Evolutionary conservation across 2,113 vertebrate species (phyloP).

Genomic region (Corapipo altera): DNA sequence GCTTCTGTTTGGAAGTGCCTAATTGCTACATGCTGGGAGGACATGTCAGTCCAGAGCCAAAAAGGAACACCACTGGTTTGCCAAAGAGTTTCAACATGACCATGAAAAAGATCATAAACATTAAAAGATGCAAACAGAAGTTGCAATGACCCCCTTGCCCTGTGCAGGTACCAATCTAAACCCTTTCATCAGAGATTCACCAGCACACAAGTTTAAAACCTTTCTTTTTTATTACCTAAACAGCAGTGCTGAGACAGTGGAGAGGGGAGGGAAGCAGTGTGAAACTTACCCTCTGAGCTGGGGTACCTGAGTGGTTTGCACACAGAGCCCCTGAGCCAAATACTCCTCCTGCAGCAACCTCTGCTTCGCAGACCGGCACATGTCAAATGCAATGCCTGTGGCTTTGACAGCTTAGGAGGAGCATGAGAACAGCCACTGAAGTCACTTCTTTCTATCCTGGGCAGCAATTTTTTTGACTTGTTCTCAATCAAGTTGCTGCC

Average conservation of each 20-base stretch:
- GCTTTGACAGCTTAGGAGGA: not conserved
- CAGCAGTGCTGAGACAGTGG: not conserved
- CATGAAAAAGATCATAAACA: not conserved
- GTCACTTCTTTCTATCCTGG: not conserved
- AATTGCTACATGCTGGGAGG: not conserved
- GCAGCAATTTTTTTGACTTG: not conserved
- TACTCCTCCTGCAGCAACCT: not conserved
- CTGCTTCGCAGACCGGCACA: not conserved
- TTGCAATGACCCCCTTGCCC: not conserved
- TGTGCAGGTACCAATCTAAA: not conserved
- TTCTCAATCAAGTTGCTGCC: not conserved
- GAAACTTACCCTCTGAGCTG: not conserved
- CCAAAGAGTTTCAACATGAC: not conserved
- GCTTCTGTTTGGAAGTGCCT: not conserved
- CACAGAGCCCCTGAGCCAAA: not conserved
- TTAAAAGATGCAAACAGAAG: not conserved
- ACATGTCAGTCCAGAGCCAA: not conserved
- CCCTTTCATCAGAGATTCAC: not conserved
- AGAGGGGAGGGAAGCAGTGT: not conserved
- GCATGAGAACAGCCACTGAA: not conserved
- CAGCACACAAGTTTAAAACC: not conserved
- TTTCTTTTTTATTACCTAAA: conserved; percentile 12
- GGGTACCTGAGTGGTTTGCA: not conserved
- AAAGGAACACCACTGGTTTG: not conserved
- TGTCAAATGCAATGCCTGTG: not conserved